These are phyloP conservation scores for Zaprionus davidi DNA, from an alignment of 1,140 invertebrate genomes.

Conservation along the genomic window DNA sequence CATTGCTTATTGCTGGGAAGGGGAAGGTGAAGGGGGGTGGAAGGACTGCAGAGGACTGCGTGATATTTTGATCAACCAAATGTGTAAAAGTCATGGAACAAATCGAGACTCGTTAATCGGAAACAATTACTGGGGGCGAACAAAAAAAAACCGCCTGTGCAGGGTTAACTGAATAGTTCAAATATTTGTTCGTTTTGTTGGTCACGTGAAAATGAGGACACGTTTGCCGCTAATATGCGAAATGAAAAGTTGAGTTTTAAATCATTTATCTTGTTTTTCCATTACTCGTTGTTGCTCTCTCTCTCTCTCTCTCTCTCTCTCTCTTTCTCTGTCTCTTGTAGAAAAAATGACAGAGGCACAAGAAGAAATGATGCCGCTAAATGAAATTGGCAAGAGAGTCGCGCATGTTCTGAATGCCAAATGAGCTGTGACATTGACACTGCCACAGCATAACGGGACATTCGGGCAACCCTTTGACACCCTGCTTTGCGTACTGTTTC, in stretches of 20 bases:
- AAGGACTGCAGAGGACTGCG: constrained; percentile 20
- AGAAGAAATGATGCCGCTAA: constrained; percentile 77
- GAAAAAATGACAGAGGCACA: constrained; percentile 76
- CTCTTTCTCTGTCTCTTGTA: not conserved
- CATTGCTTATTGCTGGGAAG: not conserved
- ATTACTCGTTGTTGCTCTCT: constrained; percentile 28
- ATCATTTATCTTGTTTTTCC: constrained; percentile 81
- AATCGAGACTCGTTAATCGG: constrained; percentile 76
- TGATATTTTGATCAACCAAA: constrained; percentile 69
- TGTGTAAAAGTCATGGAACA: constrained; percentile 69
- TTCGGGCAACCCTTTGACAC: constrained; percentile 58
- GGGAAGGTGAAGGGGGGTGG: not conserved
- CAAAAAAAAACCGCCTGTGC: not conserved
- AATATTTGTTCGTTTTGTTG: constrained; percentile 17
- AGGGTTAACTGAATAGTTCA: constrained; percentile 46
- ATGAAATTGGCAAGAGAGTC: constrained; percentile 76
- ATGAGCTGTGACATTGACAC: constrained; percentile 74
- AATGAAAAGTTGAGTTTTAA: constrained; percentile 81
- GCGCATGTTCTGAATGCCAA: constrained; percentile 75
- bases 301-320: not conserved
- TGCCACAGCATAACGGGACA: constrained; percentile 28
- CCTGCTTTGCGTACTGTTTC: not conserved
- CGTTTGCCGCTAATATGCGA: constrained; percentile 77
- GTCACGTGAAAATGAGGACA: constrained; percentile 34
- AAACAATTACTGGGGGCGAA: constrained; percentile 60